Conservation (phyloP, 2,113 vertebrate genomes). For the Oreotrochilus melanogaster region DNA sequence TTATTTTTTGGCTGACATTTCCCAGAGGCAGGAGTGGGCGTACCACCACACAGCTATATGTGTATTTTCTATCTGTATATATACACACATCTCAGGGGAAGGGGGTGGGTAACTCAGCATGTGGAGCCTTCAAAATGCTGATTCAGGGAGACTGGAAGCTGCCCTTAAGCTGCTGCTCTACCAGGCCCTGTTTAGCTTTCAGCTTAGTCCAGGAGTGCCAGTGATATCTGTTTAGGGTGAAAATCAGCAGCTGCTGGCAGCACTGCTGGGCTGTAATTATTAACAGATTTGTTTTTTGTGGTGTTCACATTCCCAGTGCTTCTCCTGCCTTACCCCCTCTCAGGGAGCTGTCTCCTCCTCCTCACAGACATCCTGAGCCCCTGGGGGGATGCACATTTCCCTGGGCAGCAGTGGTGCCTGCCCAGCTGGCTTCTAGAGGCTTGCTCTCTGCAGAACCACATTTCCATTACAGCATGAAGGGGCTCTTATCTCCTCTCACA, state of each 20-base stretch:
- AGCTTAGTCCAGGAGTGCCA: not conserved
- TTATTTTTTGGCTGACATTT: slow-evolving; percentile 40
- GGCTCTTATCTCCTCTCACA: not conserved
- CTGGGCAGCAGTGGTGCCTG: not conserved
- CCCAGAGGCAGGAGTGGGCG: not conserved
- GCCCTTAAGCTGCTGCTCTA: not conserved
- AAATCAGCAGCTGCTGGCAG: not conserved
- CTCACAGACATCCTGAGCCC: not conserved
- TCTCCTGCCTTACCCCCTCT: not conserved
- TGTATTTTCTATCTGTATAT: not conserved
- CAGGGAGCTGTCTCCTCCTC: not conserved
- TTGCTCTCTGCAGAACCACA: not conserved
- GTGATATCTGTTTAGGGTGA: not conserved
- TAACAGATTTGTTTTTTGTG: slow-evolving; percentile 11
- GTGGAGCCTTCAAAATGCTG: slow-evolving; percentile 35
- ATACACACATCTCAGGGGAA: not conserved
- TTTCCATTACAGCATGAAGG: not conserved
- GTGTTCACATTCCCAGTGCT: not conserved
- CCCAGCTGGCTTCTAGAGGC: not conserved
- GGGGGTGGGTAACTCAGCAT: not conserved
- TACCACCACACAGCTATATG: not conserved
- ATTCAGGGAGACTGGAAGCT: slow-evolving; percentile 49
- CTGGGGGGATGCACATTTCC: not conserved
- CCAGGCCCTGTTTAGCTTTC: not conserved
- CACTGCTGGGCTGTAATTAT: not conserved